phyloP scores from a whole-genome alignment of 2,888 invertebrate genomes.

The Eupithecia dodoneata region DNA sequence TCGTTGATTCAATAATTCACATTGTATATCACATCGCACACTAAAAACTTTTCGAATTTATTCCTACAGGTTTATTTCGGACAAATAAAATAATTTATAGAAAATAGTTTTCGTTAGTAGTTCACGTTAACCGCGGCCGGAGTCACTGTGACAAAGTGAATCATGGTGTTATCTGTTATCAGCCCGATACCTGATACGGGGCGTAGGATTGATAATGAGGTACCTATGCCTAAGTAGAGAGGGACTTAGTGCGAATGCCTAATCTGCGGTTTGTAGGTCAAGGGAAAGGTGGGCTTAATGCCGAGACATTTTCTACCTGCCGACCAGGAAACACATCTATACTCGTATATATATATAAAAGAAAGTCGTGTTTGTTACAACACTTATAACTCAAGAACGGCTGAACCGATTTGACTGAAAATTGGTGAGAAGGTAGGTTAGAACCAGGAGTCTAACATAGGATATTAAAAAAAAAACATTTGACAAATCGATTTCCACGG shows the following conservation, averaged over 20 bases:
- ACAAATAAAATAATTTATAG: neutral
- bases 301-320: too few relatives aligned
- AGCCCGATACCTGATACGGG: constrained; percentile 65
- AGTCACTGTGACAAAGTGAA: constrained; percentile 45
- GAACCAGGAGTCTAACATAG: too few relatives aligned
- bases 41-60: neutral
- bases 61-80: neutral
- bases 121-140: neutral
- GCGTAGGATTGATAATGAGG: constrained; percentile 59
- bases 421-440: too few relatives aligned
- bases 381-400: too few relatives aligned
- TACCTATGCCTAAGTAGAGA: neutral
- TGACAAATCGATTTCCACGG: too few relatives aligned
- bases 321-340: too few relatives aligned
- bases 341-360: too few relatives aligned
- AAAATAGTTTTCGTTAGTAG: neutral
- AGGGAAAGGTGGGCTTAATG: neutral
- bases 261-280: constrained; percentile 43
- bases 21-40: neutral
- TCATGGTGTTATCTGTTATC: constrained; percentile 56
- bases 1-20: neutral
- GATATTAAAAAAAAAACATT: too few relatives aligned
- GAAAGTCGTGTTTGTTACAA: too few relatives aligned
- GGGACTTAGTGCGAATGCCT: constrained; percentile 46
- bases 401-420: too few relatives aligned